Percentiles rank a stretch among this genome's conserved stretches.
Evolutionary conservation across 2,888 invertebrate species (phyloP).

Genomic region (Ypsolopha sequella): DNA sequence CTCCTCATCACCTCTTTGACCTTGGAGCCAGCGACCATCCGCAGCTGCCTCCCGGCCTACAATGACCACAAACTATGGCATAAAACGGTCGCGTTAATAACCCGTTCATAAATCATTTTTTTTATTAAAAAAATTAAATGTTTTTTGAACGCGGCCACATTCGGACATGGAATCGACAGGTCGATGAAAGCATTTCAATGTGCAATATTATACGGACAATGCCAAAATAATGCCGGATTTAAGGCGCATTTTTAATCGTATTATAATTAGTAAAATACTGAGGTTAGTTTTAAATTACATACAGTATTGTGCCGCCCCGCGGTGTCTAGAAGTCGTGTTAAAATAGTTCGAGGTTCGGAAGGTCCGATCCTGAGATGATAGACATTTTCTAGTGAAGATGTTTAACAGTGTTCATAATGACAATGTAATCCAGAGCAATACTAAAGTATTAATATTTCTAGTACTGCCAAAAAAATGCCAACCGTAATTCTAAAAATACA

Average conservation of each 20-base stretch:
- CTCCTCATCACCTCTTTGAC: constrained; percentile 70
- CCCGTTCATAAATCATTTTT: constrained; percentile 12
- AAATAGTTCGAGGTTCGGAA: constrained; percentile 43
- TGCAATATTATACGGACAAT: constrained; percentile 62
- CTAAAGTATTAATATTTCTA: constrained; percentile 69
- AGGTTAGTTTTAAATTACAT: constrained; percentile 63
- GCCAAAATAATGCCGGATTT: constrained; percentile 52
- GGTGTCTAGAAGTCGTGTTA: constrained; percentile 29
- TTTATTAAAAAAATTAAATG: constrained; percentile 1
- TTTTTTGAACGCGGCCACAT: constrained; percentile 17
- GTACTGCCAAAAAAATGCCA: constrained; percentile 69
- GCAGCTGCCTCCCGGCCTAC: constrained; percentile 63
- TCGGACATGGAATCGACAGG: constrained; percentile 17
- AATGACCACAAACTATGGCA: constrained; percentile 66
- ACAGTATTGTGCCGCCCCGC: constrained; percentile 58
- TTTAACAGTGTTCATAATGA: constrained; percentile 62
- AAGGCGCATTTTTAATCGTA: constrained; percentile 54
- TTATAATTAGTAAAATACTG: constrained; percentile 68
- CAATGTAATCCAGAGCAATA: constrained; percentile 71
- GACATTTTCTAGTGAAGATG: constrained; percentile 39
- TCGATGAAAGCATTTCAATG: constrained; percentile 35
- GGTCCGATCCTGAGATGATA: background rate
- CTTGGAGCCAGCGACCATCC: constrained; percentile 53
- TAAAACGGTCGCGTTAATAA: constrained; percentile 29
- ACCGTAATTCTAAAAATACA: constrained; percentile 60